phyloP scores from a whole-genome alignment of 2,113 vertebrate genomes.

The Rhipidura dahli region DNA sequence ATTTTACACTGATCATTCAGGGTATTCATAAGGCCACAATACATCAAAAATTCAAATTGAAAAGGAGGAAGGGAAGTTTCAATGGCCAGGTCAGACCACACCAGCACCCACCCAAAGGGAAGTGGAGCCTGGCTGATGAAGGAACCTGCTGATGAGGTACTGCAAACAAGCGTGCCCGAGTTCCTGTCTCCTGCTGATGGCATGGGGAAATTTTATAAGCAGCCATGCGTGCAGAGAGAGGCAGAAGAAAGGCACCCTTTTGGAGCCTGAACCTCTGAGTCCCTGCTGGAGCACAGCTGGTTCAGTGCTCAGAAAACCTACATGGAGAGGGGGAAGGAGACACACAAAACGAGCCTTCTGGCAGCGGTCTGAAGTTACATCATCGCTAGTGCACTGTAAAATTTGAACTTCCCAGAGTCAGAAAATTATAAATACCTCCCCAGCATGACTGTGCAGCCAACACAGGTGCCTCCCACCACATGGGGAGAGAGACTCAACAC shows the following conservation, averaged over 20 bases:
- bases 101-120: neutral
- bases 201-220: neutral
- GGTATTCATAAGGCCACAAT: neutral
- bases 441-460: neutral
- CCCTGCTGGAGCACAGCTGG: rapidly evolving
- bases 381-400: neutral
- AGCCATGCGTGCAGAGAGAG: neutral
- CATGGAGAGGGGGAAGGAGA: neutral
- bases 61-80: neutral
- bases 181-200: neutral
- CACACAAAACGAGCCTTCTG: neutral
- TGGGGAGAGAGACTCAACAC: neutral
- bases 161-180: rapidly evolving
- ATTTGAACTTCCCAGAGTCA: neutral
- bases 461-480: neutral
- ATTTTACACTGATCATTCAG: neutral
- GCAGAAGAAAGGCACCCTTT: neutral
- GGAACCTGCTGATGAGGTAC: neutral
- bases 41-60: neutral
- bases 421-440: neutral
- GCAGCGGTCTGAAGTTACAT: neutral
- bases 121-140: neutral
- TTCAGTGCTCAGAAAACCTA: neutral
- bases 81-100: neutral
- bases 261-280: neutral